Percentiles rank a stretch among this genome's conserved stretches.
Evolutionary conservation across 2,113 vertebrate species (phyloP).

Genomic region (Nothobranchius kuhntae): DNA sequence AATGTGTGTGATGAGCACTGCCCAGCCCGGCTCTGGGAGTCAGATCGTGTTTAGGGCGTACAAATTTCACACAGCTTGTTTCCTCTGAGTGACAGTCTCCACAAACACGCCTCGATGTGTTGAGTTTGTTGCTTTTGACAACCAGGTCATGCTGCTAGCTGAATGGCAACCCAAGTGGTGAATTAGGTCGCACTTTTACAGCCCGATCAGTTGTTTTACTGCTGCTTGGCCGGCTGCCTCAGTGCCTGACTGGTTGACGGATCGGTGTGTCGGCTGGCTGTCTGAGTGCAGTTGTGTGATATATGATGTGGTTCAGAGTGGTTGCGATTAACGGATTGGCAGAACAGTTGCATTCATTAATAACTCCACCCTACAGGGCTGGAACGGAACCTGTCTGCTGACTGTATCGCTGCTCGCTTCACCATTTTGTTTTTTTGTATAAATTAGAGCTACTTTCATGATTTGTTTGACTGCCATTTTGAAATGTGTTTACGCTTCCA

Average conservation of each 20-base stretch:
- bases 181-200: slow-evolving; percentile 32
- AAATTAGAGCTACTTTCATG: slow-evolving; percentile 42
- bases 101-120: slow-evolving; percentile 18
- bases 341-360: slow-evolving; percentile 70
- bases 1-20: slow-evolving; percentile 65
- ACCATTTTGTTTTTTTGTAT: slow-evolving; percentile 24
- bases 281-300: slow-evolving; percentile 66
- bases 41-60: slow-evolving; percentile 72
- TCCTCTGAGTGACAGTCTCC: slow-evolving; percentile 48
- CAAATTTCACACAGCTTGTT: slow-evolving; percentile 66
- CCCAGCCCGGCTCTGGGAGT: slow-evolving; percentile 60
- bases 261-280: slow-evolving; percentile 53
- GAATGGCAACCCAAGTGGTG: slow-evolving; percentile 36
- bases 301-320: slow-evolving; percentile 68
- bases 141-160: slow-evolving; percentile 27
- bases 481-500: slow-evolving; percentile 49
- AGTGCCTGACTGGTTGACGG: slow-evolving; percentile 61
- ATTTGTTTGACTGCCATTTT: slow-evolving; percentile 55
- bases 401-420: slow-evolving; percentile 32
- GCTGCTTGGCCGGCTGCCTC: slow-evolving; percentile 54
- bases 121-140: slow-evolving; percentile 47
- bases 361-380: slow-evolving; percentile 59
- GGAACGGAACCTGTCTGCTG: slow-evolving; percentile 24
- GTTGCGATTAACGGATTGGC: slow-evolving; percentile 73
- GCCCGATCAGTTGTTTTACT: slow-evolving; percentile 53